Percentiles rank a stretch among this genome's conserved stretches.
phyloP scores from a whole-genome alignment of 1,140 invertebrate species.

The Liolophura sinensis region DNA sequence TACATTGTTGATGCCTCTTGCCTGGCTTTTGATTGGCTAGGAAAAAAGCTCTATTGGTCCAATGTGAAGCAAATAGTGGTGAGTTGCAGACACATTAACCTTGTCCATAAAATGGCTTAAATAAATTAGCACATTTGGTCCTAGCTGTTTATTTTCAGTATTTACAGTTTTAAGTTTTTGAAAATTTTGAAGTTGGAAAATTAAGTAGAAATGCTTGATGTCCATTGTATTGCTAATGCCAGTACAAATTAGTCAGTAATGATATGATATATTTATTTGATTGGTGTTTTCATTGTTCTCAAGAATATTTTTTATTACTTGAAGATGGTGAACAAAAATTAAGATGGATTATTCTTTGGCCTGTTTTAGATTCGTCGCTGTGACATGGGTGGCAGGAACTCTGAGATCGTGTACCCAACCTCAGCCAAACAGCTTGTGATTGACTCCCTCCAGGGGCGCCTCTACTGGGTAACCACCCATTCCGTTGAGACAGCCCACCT shows the following conservation, averaged over 20 bases:
- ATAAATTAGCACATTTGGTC: not conserved
- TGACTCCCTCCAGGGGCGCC: conserved; percentile 77
- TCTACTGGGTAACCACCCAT: conserved; percentile 87
- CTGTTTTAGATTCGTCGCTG: conserved; percentile 67
- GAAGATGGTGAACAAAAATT: not conserved
- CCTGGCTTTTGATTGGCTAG: conserved; percentile 86
- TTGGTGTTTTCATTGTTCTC: no score
- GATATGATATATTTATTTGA: no score
- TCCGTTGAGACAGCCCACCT: conserved; percentile 77
- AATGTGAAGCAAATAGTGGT: conserved; percentile 68
- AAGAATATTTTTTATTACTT: no score
- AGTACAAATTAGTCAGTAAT: no score
- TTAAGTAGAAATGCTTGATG: no score
- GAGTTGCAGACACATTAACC: conserved; percentile 10
- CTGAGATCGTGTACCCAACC: conserved; percentile 77
- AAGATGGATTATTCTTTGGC: not conserved
- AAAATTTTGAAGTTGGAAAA: no score
- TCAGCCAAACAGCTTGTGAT: conserved; percentile 79
- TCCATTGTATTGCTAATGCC: no score
- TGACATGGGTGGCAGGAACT: conserved; percentile 69
- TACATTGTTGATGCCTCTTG: conserved; percentile 71
- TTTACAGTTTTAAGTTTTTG: no score
- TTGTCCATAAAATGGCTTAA: not conserved
- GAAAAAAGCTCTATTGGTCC: conserved; percentile 86
- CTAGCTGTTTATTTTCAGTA: no score